Evolutionary conservation across 2,113 vertebrate species (phyloP).

Genomic region (Lycaon pictus): DNA sequence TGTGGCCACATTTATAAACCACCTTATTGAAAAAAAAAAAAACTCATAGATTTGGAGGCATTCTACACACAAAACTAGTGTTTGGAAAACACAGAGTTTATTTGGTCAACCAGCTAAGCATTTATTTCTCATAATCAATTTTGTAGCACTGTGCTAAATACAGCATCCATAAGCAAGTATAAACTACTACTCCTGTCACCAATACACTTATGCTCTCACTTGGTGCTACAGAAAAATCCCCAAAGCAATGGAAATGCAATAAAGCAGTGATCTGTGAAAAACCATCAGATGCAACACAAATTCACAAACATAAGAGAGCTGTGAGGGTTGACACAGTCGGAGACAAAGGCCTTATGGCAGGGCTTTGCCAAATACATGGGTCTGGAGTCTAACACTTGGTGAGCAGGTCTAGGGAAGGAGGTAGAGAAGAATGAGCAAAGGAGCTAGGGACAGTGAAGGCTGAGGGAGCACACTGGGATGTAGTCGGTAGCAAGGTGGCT

Average conservation of each 20-base stretch:
- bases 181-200: background rate
- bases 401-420: background rate
- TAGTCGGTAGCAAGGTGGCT: background rate
- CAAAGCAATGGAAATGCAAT: background rate
- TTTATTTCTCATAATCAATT: background rate
- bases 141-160: background rate
- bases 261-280: background rate
- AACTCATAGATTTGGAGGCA: background rate
- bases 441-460: background rate
- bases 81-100: background rate
- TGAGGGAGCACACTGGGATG: background rate
- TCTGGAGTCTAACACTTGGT: background rate
- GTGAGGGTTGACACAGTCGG: background rate
- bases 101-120: background rate
- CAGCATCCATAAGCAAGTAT: background rate
- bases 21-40: background rate
- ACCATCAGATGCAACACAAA: background rate
- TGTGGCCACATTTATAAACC: background rate
- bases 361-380: background rate
- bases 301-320: background rate
- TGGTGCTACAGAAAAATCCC: background rate
- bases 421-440: background rate
- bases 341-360: background rate
- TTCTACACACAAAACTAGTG: background rate
- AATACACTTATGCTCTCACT: background rate